A percentile compares a stretch with the other conserved stretches of the same genome.
Evolutionary conservation across 2,797 vertebrate genomes (phyloP).

Genomic region (Sparidentex hasta): DNA sequence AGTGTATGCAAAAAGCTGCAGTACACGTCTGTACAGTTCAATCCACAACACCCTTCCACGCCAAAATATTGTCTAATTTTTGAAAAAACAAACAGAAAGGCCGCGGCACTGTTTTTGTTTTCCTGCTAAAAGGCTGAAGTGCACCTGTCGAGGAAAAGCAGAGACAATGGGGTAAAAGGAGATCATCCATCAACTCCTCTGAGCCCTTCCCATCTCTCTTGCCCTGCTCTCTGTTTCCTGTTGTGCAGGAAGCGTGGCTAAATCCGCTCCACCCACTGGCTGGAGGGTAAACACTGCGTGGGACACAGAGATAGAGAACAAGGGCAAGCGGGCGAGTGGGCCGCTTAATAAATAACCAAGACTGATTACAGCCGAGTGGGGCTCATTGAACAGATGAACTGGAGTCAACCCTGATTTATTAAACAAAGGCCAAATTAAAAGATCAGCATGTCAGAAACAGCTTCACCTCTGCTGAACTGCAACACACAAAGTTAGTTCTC

Average conservation of each 20-base stretch:
- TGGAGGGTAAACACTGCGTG: constrained; percentile 64
- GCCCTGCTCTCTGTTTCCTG: constrained; percentile 77
- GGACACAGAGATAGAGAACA: constrained; percentile 36
- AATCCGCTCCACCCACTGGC: constrained; percentile 75
- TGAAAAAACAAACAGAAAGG: constrained; percentile 42
- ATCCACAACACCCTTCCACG: not conserved
- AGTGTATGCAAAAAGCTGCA: not conserved
- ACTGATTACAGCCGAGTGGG: constrained; percentile 5
- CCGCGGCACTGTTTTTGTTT: constrained; percentile 45
- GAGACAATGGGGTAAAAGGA: constrained; percentile 78
- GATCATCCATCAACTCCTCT: constrained; percentile 74
- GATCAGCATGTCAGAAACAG: constrained; percentile 5
- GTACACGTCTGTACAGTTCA: not conserved
- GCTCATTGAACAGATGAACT: constrained; percentile 12
- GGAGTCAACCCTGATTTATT: constrained; percentile 21
- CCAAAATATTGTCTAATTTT: constrained; percentile 32
- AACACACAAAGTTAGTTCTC: constrained; percentile 22
- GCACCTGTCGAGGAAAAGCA: constrained; percentile 82
- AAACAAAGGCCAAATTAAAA: constrained; percentile 4
- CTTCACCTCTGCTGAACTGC: constrained; percentile 12
- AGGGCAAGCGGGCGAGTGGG: not conserved
- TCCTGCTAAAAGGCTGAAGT: constrained; percentile 26
- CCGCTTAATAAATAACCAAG: constrained; percentile 36
- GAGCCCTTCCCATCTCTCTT: constrained; percentile 68
- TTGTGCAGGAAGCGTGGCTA: constrained; percentile 79